Evolutionary conservation across 2,113 vertebrate genomes (phyloP), one percentile per base, ranked within the genome.

Genomic region (Phoxinus phoxinus): DNA sequence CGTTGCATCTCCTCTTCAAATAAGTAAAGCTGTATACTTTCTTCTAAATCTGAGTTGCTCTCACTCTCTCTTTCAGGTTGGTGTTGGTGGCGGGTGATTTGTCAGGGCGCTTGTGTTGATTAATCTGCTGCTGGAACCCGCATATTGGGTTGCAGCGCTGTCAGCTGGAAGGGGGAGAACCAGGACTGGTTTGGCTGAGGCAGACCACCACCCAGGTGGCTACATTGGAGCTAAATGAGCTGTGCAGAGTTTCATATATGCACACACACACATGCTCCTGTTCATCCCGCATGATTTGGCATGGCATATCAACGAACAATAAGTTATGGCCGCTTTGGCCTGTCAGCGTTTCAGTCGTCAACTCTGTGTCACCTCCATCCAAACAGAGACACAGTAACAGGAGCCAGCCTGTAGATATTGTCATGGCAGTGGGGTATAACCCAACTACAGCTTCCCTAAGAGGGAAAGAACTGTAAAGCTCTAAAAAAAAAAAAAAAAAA

Each of bases 161-260:
- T 95, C 97, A 96, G 95, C 90, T 83, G 96, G 96, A 94, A 94
- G 93, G 93, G 85, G 92, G 94, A 96, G 96, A 95, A 94, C 94
- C 94, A 95, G 94, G 95, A 95, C 92, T 93, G 91, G 90, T 95
- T 93, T 94, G 87, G 90, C 95, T 95, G 95, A 97, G 96, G 94
- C 41, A 80, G 96, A 96, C 95, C 97, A 95, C 96, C 96, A 97
- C 96, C 96, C 97, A 97, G 96, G 97, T 97, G 96, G 96, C 95
- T 96, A 94, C 94, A 97, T 96, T 97, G 96, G 96, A 96, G 92
- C 95, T 98, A 98, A 99, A 98, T 97, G 96, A 97, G 96, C 96
- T 97, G 97, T 98, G 97, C 98, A 97, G 96, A 95, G 94, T 95
- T 96, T 96, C 94, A 94, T 82, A 84, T 83, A 89, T 67, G 65